Evolutionary conservation across 2,797 vertebrate genomes (phyloP), one percentile per base, ranked within the genome.

Genomic region (Cyclopterus lumpus): DNA sequence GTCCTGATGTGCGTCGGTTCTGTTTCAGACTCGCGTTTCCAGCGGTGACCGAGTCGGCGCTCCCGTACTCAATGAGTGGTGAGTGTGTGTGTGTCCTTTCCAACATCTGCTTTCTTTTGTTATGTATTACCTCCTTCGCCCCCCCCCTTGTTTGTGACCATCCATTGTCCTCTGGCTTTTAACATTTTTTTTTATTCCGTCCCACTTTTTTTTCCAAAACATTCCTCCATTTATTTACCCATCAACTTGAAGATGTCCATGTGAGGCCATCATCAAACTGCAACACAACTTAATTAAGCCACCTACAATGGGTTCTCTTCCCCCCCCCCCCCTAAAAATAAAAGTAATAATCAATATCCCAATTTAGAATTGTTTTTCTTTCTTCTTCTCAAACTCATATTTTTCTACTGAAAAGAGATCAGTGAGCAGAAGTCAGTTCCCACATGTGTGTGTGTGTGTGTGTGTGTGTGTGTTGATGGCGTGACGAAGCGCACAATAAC

Each of bases 1-100:
- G 22, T 54, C 28, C 32, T 59, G 16, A 18, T 8, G 11, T 63
- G 38, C 40, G 51, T 54, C 14, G 67, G 10, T 34, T 75, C 8
- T 76, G 15, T 91, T 91, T 55, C 91, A 99, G 97, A 93, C 93
- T 62, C 85, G 89, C 6, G 82, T 95, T 49, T 92, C 95, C 83
- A 93, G 92, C 89, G 93, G 93, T 1, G 94, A 95, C 88, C 90
- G 90, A 82, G 82, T 90, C 3, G 83, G 92, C 82, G 92, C 89
- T 55, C 85, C 91, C 0, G 90, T 92, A 46, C 92, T 90, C n/a
- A 92, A 95, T 22, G 92, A 91, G 75, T 98, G 97, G 98, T 99
- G 89, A 92, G 96, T 91, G 10, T 20, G 96, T 91, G 10, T 20
- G 62, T 38, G 15, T 42, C 7, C 8, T 34, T 49, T 32, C 8